A percentile compares a stretch with the other conserved stretches of the same genome.
Evolutionary conservation across 2,113 vertebrate species (phyloP).

Genomic region (Lycocorax pyrrhopterus): DNA sequence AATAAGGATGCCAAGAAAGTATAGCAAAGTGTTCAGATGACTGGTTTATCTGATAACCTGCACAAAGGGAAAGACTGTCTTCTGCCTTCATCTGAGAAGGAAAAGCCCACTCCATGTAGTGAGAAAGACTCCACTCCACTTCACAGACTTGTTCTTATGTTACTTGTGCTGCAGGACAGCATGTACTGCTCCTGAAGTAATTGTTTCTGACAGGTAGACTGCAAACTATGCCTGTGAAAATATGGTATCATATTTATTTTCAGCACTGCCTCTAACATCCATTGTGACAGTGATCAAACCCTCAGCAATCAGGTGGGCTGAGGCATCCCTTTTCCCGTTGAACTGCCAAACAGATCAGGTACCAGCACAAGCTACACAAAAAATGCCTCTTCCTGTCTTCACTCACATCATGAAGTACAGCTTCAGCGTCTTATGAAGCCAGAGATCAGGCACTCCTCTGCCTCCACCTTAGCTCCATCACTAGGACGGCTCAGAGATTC

Average conservation of each 20-base stretch:
- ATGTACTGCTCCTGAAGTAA: background rate
- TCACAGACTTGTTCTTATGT: background rate
- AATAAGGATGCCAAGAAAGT: background rate
- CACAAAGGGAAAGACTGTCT: background rate
- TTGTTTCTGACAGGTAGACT: background rate
- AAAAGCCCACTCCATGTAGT: background rate
- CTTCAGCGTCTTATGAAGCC: background rate
- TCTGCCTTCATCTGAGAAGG: background rate
- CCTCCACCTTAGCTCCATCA: background rate
- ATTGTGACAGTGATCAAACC: background rate
- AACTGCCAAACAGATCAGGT: background rate
- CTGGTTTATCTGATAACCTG: background rate
- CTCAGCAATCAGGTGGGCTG: background rate
- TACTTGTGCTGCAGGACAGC: background rate
- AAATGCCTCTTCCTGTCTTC: background rate
- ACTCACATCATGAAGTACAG: background rate
- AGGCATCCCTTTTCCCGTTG: background rate
- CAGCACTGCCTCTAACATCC: fast-evolving
- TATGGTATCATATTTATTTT: background rate
- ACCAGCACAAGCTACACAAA: background rate
- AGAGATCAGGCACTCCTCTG: background rate
- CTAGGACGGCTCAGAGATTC: background rate
- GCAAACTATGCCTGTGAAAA: background rate
- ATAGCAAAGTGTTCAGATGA: background rate
- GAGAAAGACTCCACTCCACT: background rate